Conservation (phyloP, 2,888 invertebrate genomes). For the Nomada fabriciana region DNA sequence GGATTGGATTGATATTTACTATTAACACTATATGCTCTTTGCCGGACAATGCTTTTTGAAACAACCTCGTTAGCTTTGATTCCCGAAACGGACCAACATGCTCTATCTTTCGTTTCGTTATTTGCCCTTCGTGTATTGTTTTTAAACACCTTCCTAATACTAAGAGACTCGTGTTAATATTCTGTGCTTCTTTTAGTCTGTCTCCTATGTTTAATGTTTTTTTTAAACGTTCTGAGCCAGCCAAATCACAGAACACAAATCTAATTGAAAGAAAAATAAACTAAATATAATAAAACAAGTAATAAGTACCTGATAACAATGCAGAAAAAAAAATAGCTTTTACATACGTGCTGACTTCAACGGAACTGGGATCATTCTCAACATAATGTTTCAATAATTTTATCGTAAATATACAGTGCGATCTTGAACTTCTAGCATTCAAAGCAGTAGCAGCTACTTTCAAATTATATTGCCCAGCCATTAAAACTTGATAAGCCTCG, state of each 20-base stretch:
- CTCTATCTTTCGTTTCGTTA: slow-evolving; percentile 75
- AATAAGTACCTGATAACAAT: slow-evolving; percentile 2
- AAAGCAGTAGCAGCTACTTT: slow-evolving; percentile 93
- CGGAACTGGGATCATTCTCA: slow-evolving; percentile 75
- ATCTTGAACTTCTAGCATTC: slow-evolving; percentile 94
- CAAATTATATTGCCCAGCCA: slow-evolving; percentile 92
- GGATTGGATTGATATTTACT: slow-evolving; percentile 93
- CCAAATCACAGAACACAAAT: slow-evolving; percentile 93
- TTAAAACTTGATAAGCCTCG: slow-evolving; percentile 94
- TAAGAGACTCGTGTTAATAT: slow-evolving; percentile 95
- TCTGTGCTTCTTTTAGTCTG: slow-evolving; percentile 94
- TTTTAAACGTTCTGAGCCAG: slow-evolving; percentile 94
- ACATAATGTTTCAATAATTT: slow-evolving; percentile 88
- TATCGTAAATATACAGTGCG: slow-evolving; percentile 96
- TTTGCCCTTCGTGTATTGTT: slow-evolving; percentile 85
- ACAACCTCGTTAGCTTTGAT: slow-evolving; percentile 94
- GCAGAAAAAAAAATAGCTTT: neutral
- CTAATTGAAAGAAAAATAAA: slow-evolving; percentile 82
- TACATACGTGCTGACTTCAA: slow-evolving; percentile 80
- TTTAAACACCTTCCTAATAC: slow-evolving; percentile 93
- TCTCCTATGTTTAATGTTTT: slow-evolving; percentile 93
- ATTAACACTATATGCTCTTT: slow-evolving; percentile 92
- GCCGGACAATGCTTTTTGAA: slow-evolving; percentile 93
- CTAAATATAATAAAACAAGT: neutral
- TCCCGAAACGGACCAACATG: slow-evolving; percentile 89